These are phyloP conservation scores for Mesocricetus auratus DNA, from an alignment of 2,113 vertebrate species.

Conservation along the genomic window DNA sequence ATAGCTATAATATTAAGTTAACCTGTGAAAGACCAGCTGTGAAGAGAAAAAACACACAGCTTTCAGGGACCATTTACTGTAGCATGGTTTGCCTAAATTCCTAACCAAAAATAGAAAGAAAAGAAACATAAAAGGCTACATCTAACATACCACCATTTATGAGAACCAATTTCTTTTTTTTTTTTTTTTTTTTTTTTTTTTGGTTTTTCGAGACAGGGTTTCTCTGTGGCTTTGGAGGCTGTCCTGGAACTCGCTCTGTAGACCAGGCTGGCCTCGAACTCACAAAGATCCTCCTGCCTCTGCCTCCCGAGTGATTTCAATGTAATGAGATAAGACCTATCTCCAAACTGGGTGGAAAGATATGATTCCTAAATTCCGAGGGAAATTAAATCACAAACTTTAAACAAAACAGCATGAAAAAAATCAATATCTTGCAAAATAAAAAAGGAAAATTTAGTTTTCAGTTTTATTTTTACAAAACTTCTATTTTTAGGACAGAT, in stretches of 20 bases:
- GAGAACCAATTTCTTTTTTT: conserved; percentile 53
- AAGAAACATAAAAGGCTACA: conserved; percentile 47
- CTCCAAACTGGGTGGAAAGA: conserved; percentile 58
- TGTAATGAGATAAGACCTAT: conserved; percentile 65
- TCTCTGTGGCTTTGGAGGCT: no score
- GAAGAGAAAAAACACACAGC: neutral
- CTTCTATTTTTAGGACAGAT: conserved; percentile 84
- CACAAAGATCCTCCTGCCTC: no score
- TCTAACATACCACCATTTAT: conserved; percentile 37
- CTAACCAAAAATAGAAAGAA: conserved; percentile 54
- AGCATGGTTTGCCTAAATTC: conserved; percentile 56
- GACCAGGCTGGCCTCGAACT: no score
- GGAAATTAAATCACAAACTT: conserved; percentile 79
- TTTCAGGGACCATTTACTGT: conserved; percentile 39
- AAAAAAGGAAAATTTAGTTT: conserved; percentile 82
- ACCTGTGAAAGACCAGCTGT: neutral
- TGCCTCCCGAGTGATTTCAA: no score
- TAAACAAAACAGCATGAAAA: conserved; percentile 80
- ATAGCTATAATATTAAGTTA: conserved; percentile 12
- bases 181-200: no score
- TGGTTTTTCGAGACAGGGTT: no score
- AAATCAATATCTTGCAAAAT: conserved; percentile 84
- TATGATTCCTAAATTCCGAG: conserved; percentile 76
- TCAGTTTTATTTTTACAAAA: conserved; percentile 69
- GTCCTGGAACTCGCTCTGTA: no score